These are phyloP conservation scores for Acanthurus leucopareius DNA, from an alignment of 2,797 vertebrate genomes.

Conservation along the genomic window DNA sequence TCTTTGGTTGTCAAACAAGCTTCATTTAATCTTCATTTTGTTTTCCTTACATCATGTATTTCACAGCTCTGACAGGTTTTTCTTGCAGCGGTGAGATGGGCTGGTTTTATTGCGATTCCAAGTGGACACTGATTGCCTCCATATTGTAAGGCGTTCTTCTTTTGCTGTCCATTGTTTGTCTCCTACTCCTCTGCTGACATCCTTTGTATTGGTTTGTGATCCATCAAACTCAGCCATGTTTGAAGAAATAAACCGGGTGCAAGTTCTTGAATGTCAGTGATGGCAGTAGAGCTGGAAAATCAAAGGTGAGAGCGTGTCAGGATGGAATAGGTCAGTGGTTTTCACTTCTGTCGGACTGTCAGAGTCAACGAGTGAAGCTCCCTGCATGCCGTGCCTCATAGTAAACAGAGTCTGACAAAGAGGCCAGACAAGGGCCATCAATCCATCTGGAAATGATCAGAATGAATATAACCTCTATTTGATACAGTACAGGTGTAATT, in stretches of 20 bases:
- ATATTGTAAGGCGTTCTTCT: slow-evolving; percentile 18
- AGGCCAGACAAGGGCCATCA: slow-evolving; percentile 13
- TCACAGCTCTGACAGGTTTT: background rate
- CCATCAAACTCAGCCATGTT: slow-evolving; percentile 18
- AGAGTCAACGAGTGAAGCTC: slow-evolving; percentile 6
- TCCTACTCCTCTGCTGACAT: slow-evolving; percentile 4
- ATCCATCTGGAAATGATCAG: slow-evolving; percentile 48
- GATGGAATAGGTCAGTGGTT: slow-evolving; percentile 28
- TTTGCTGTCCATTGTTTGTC: slow-evolving; percentile 20
- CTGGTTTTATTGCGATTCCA: background rate
- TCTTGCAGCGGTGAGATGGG: background rate
- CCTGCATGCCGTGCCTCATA: background rate
- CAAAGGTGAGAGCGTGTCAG: slow-evolving; percentile 1
- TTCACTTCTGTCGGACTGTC: slow-evolving; percentile 32
- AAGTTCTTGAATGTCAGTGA: slow-evolving; percentile 21
- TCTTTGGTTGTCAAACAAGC: background rate
- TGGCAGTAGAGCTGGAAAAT: slow-evolving; percentile 4
- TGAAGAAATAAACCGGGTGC: slow-evolving; percentile 4
- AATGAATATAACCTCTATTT: slow-evolving; percentile 49
- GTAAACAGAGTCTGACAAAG: slow-evolving; percentile 21
- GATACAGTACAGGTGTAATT: slow-evolving; percentile 35
- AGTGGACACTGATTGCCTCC: slow-evolving; percentile 9
- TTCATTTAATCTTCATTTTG: background rate
- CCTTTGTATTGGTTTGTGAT: slow-evolving; percentile 18
- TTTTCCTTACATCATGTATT: background rate